Conservation (phyloP, 2,888 invertebrate genomes). For the Tenthredo mesomela region DNA sequence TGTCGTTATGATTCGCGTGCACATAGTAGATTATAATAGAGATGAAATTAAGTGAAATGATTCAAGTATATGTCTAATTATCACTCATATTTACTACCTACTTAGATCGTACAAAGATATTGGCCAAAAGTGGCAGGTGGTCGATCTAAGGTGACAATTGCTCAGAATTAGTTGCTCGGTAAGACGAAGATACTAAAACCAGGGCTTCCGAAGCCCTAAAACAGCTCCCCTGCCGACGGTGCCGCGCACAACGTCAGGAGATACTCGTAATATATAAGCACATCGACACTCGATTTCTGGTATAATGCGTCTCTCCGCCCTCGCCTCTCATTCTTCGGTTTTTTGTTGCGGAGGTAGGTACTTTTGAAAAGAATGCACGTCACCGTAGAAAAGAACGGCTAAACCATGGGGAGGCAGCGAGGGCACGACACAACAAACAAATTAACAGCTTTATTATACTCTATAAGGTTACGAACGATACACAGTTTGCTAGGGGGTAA, state of each 20-base stretch:
- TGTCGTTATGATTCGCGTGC: neutral
- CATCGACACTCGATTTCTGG: slow-evolving; percentile 28
- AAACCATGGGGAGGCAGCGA: neutral
- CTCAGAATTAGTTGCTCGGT: slow-evolving; percentile 54
- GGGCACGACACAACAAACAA: slow-evolving; percentile 49
- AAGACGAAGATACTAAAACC: slow-evolving; percentile 55
- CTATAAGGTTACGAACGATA: slow-evolving; percentile 29
- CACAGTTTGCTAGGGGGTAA: neutral
- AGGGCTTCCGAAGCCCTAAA: slow-evolving; percentile 75
- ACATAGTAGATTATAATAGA: neutral
- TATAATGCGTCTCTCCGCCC: slow-evolving; percentile 44
- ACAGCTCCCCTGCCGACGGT: slow-evolving; percentile 63
- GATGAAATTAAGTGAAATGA: neutral
- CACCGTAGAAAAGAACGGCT: slow-evolving; percentile 3
- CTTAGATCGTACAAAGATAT: slow-evolving; percentile 37
- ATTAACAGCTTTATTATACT: slow-evolving; percentile 46
- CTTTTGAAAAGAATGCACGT: neutral
- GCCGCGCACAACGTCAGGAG: slow-evolving; percentile 25
- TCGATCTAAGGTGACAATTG: slow-evolving; percentile 68
- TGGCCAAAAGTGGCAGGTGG: slow-evolving; percentile 38
- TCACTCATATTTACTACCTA: neutral
- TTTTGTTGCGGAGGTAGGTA: slow-evolving; percentile 13
- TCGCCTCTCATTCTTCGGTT: neutral
- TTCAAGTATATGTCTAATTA: neutral
- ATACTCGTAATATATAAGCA: neutral